Base-by-base conservation (phyloP, 2,113 vertebrate genomes). In the Odobenus rosmarus region DNA sequence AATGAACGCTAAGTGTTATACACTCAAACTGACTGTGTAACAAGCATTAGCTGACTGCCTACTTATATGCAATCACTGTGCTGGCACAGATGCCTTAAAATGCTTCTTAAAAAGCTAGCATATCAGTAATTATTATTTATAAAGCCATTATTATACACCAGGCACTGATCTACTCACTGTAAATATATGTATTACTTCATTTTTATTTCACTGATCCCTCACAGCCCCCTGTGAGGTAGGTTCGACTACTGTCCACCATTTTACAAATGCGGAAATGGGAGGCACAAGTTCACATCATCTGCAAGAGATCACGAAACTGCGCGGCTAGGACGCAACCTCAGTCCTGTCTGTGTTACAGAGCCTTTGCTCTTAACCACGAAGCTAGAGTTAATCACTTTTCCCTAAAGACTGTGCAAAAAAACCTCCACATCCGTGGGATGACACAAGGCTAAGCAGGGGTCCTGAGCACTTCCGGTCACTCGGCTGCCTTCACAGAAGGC, bases 181-280 rank as follows among this genome's bases (percentile, higher is more conserved):
- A 92, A 97, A 94, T 7, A 77, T 15, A 53, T 0, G 0, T 3
- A 93, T 31, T 62, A 62, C 26, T 81, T 67, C 74, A 87, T 39
- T 64, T 80, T 62, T 79, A 80, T 61, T 93, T 88, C 33, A 72
- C 42, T 79, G 85, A 84, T 26, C 62, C 51, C 14, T 87, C n/a
- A 88, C 12, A 33, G 26, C 9, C 16, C 67, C 2, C 16, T 64
- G 2, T 82, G 33, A 89, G 39, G 12, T n/a, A 76, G 6, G 13
- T 23, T 72, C 28, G 55, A 51, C 18, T 74, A 19, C 67, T 42
- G 36, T 0, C 18, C 42, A 55, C 26, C 13, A 88, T 42, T 90
- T 53, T 77, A 87, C 51, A 93, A 89, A 82, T 7, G 10, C 11
- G 11, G 71, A 77, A 85, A 88, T 4, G 14, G 28, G 23, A 95